These are phyloP conservation scores for Polyodon spathula DNA, from an alignment of 2,113 vertebrate species.

Conservation along the genomic window DNA sequence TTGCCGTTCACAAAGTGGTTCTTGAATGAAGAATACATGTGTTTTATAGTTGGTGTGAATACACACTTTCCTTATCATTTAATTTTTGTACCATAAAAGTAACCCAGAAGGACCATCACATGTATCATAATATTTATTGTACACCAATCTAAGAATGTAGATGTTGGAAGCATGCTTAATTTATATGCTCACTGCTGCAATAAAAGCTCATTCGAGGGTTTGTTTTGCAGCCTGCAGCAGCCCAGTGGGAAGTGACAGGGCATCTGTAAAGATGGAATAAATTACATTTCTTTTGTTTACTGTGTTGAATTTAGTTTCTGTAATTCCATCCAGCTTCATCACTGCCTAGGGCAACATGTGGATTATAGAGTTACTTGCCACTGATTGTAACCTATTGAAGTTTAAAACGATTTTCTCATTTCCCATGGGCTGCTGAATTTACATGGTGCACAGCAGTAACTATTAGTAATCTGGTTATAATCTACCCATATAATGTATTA, in stretches of 20 bases:
- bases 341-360: slow-evolving; percentile 82
- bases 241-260: not conserved
- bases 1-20: too few relatives aligned
- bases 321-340: slow-evolving; percentile 93
- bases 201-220: slow-evolving; percentile 12
- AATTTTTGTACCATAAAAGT: too few relatives aligned
- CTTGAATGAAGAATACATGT: too few relatives aligned
- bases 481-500: slow-evolving; percentile 75
- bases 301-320: slow-evolving; percentile 84
- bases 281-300: slow-evolving; percentile 87
- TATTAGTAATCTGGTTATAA: slow-evolving; percentile 94
- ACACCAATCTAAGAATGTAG: not conserved
- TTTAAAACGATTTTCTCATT: slow-evolving; percentile 94
- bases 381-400: slow-evolving; percentile 96
- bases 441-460: slow-evolving; percentile 86
- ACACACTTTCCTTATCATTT: too few relatives aligned
- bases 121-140: too few relatives aligned
- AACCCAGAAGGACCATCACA: too few relatives aligned
- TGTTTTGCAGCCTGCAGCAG: slow-evolving; percentile 49
- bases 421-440: slow-evolving; percentile 84
- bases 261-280: slow-evolving; percentile 47
- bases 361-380: slow-evolving; percentile 55
- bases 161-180: not conserved
- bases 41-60: too few relatives aligned
- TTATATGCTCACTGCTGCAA: slow-evolving; percentile 10